Evolutionary conservation across 2,113 vertebrate genomes (phyloP).

Genomic region (Anhinga rufa): DNA sequence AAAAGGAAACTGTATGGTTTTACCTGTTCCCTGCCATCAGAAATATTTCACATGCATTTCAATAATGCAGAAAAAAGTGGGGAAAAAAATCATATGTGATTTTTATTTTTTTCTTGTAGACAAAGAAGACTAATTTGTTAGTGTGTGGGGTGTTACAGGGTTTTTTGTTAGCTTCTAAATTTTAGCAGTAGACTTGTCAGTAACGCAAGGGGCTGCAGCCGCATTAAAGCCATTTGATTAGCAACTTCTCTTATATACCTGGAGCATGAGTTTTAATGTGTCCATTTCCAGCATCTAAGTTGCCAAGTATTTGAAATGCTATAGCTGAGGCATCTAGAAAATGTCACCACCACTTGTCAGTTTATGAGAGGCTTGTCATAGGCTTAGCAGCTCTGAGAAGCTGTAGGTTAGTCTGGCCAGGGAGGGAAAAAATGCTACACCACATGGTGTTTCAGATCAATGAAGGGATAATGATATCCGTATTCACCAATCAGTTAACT

Average conservation of each 20-base stretch:
- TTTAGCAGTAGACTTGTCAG: neutral
- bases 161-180: neutral
- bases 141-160: neutral
- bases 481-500: neutral
- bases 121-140: neutral
- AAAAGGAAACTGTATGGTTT: neutral
- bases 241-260: neutral
- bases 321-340: neutral
- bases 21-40: neutral
- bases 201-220: neutral
- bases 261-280: neutral
- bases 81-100: neutral
- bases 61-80: neutral
- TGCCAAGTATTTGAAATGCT: conserved; percentile 21
- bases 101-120: neutral
- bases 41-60: neutral
- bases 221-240: neutral
- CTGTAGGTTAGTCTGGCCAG: neutral
- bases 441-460: neutral
- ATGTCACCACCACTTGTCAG: neutral
- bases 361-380: neutral
- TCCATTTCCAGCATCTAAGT: neutral
- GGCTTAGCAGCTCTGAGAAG: conserved; percentile 16
- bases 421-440: neutral
- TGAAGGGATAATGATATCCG: neutral